phyloP scores from a whole-genome alignment of 2,113 vertebrate species.

The Passerina amoena region DNA sequence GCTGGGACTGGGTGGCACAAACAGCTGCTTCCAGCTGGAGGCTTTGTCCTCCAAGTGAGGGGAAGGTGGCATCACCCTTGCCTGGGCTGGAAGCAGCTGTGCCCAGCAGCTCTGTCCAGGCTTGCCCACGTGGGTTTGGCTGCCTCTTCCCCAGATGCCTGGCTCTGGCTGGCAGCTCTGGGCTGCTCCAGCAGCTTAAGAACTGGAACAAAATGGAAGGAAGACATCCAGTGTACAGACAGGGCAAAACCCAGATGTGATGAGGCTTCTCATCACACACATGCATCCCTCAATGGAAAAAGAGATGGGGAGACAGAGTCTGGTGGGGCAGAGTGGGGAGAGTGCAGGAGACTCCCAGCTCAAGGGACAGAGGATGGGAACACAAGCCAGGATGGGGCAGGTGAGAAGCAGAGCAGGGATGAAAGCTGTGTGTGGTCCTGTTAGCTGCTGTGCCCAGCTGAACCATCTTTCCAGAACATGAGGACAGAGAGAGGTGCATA shows the following conservation, averaged over 20 bases:
- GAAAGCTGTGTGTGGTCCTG: neutral
- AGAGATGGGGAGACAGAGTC: neutral
- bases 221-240: neutral
- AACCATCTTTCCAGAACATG: accelerated
- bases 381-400: neutral
- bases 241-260: neutral
- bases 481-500: neutral
- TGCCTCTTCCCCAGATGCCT: neutral
- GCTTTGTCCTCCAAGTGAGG: neutral
- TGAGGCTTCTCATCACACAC: neutral
- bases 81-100: neutral
- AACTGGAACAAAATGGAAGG: neutral
- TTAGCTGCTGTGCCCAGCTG: neutral
- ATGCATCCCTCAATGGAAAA: neutral
- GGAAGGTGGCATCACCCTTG: neutral
- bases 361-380: neutral
- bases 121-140: neutral
- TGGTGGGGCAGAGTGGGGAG: neutral
- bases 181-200: neutral
- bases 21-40: neutral
- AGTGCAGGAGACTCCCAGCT: neutral
- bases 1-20: neutral
- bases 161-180: neutral
- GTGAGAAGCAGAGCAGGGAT: neutral
- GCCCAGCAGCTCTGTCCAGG: neutral